A percentile compares a stretch with the other conserved stretches of the same genome.
These are phyloP conservation scores for Mus minutoides DNA, from an alignment of 2,797 vertebrate species.

Conservation along the genomic window DNA sequence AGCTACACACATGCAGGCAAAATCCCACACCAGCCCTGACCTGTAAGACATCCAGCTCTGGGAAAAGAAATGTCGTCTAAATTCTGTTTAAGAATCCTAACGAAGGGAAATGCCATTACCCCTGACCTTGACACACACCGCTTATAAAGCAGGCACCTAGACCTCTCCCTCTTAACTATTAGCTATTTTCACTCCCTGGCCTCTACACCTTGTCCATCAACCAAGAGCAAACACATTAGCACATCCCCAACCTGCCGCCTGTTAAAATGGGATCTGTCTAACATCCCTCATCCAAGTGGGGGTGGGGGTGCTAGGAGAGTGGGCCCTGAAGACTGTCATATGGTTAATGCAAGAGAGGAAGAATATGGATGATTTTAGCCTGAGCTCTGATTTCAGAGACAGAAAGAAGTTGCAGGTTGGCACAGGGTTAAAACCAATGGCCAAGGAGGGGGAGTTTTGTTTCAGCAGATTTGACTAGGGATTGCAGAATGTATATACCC, in stretches of 20 bases:
- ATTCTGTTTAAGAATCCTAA: slow-evolving; percentile 14
- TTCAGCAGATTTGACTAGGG: slow-evolving; percentile 49
- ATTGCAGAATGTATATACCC: background rate
- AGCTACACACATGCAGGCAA: slow-evolving; percentile 59
- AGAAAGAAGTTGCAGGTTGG: background rate
- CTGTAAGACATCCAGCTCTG: slow-evolving; percentile 49
- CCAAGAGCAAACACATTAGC: slow-evolving; percentile 50
- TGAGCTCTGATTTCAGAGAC: slow-evolving; percentile 55
- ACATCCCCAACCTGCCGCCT: slow-evolving; percentile 44
- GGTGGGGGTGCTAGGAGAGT: slow-evolving; percentile 42
- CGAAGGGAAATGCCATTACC: background rate
- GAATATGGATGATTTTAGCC: slow-evolving; percentile 15
- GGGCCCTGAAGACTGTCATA: slow-evolving; percentile 75
- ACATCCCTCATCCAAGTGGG: slow-evolving; percentile 52
- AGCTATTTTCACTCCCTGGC: slow-evolving; percentile 32
- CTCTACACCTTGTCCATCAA: slow-evolving; percentile 53
- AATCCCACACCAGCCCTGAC: slow-evolving; percentile 33
- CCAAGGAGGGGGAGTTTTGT: slow-evolving; percentile 12
- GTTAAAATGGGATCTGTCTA: slow-evolving; percentile 61
- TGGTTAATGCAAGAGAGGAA: slow-evolving; percentile 54
- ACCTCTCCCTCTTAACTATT: slow-evolving; percentile 30
- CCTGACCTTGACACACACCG: slow-evolving; percentile 19
- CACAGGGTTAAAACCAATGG: slow-evolving; percentile 42
- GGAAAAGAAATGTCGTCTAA: background rate
- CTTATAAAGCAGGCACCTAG: background rate